Evolutionary conservation across 2,113 vertebrate species (phyloP).

Genomic region (Pteropus alecto): DNA sequence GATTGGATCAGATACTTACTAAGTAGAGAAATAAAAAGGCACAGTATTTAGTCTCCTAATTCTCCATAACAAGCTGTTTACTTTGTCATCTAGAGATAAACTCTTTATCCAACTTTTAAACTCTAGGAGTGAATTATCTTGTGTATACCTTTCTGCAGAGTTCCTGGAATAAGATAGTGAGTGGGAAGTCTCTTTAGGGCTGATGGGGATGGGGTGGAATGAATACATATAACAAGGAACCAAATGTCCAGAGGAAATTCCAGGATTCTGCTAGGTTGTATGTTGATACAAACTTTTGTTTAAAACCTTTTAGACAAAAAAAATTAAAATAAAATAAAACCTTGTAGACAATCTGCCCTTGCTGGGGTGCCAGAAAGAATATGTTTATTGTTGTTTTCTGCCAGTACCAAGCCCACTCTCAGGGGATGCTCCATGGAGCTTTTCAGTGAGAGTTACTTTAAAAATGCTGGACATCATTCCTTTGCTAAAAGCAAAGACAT

Average conservation of each 20-base stretch:
- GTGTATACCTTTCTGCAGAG: background rate
- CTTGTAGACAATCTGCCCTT: background rate
- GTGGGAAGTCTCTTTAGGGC: background rate
- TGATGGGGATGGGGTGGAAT: background rate
- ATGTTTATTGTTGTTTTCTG: background rate
- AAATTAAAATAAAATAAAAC: background rate
- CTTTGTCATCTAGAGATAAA: conserved; percentile 29
- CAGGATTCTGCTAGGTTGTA: background rate
- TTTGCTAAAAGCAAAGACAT: background rate
- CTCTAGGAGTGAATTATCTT: background rate
- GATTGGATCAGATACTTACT: background rate
- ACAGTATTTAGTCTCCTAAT: background rate
- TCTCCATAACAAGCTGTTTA: conserved; percentile 19
- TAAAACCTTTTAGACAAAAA: background rate
- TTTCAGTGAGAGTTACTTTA: background rate
- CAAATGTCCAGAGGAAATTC: background rate
- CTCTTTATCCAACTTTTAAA: conserved; percentile 9
- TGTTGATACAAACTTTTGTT: background rate
- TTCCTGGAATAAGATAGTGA: background rate
- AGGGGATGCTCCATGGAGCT: background rate
- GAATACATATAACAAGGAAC: background rate
- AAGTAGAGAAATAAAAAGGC: background rate
- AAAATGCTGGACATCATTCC: background rate
- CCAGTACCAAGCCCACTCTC: background rate
- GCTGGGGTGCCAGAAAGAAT: background rate